These are phyloP conservation scores for Oreotrochilus melanogaster DNA, from an alignment of 2,113 vertebrate species.

Conservation along the genomic window DNA sequence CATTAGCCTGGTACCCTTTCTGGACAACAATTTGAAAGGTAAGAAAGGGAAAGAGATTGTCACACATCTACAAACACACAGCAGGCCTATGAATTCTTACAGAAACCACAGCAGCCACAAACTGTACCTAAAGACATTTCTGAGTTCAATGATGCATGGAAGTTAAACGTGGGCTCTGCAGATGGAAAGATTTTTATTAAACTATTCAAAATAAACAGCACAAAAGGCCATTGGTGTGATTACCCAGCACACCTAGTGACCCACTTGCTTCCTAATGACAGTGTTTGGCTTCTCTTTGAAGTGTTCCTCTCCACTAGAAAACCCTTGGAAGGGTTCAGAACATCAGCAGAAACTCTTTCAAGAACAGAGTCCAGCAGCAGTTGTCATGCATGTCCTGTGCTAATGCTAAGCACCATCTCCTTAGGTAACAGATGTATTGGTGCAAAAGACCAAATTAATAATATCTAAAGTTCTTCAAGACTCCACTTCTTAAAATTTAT, in stretches of 20 bases:
- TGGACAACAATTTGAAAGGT: neutral
- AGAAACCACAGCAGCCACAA: neutral
- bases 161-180: neutral
- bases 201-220: neutral
- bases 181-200: neutral
- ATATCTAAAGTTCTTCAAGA: neutral
- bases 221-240: neutral
- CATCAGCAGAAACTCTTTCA: neutral
- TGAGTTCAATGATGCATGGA: neutral
- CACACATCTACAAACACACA: neutral
- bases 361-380: neutral
- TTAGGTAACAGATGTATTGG: neutral
- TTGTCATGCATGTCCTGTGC: neutral
- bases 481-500: neutral
- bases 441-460: neutral
- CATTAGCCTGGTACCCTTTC: neutral
- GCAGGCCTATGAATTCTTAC: neutral
- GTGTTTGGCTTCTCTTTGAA: neutral
- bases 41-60: neutral
- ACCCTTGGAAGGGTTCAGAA: fast-evolving
- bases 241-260: neutral
- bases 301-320: neutral
- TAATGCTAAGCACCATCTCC: neutral
- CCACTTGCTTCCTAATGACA: neutral
- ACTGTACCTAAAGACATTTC: neutral